Evolutionary conservation across 2,797 vertebrate species (phyloP).

Genomic region (Aeoliscus strigatus): DNA sequence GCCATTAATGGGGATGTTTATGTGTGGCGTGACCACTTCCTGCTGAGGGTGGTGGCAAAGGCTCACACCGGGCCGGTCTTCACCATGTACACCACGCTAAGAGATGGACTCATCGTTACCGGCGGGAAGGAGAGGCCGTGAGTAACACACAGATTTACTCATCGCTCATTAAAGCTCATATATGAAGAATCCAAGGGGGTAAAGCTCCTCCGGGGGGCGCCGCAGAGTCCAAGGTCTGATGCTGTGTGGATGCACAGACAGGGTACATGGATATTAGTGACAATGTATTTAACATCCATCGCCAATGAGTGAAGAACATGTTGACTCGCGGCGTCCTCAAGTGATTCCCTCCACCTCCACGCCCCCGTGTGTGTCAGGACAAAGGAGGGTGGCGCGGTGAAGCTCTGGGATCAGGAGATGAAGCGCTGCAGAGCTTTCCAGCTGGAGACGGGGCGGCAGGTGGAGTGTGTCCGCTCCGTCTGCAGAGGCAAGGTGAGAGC

Average conservation of each 20-base stretch:
- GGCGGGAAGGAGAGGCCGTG: constrained; percentile 98
- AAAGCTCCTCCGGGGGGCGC: too few relatives aligned
- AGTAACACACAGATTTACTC: constrained; percentile 59
- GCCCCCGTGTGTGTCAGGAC: too few relatives aligned
- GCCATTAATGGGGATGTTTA: constrained; percentile 99
- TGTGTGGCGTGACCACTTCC: constrained; percentile 96
- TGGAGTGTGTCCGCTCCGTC: constrained; percentile 91
- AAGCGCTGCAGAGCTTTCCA: constrained; percentile 93
- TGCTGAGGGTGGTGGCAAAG: constrained; percentile 95
- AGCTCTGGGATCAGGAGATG: constrained; percentile 96
- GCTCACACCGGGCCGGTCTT: constrained; percentile 97
- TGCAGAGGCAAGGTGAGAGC: constrained; percentile 88
- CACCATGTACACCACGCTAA: constrained; percentile 96
- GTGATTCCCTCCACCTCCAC: constrained; percentile 22
- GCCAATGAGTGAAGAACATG: too few relatives aligned
- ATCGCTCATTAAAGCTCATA: too few relatives aligned
- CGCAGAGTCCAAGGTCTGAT: too few relatives aligned
- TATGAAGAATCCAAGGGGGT: too few relatives aligned
- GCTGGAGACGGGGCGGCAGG: constrained; percentile 88
- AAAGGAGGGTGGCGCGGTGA: constrained; percentile 95
- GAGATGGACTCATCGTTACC: constrained; percentile 94
- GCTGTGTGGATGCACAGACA: too few relatives aligned
- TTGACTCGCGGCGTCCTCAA: constrained; percentile 2
- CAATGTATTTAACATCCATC: too few relatives aligned
- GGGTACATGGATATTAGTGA: too few relatives aligned